phyloP scores from a whole-genome alignment of 2,113 vertebrate species.

The Nycticryphes semicollaris region DNA sequence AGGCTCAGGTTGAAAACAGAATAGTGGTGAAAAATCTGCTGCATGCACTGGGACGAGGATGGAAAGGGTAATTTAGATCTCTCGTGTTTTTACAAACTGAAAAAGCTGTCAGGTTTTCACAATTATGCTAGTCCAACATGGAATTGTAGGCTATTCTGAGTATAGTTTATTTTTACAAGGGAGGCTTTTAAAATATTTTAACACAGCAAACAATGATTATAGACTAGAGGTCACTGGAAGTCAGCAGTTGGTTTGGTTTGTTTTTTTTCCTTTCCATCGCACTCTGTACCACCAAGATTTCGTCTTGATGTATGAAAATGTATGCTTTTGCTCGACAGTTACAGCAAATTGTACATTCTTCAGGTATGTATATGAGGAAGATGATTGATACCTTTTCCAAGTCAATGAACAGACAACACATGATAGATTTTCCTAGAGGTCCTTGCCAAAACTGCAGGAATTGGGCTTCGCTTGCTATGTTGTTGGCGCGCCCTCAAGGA shows the following conservation, averaged over 20 bases:
- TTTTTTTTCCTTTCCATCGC: background rate
- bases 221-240: background rate
- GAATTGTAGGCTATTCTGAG: background rate
- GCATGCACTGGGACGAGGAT: background rate
- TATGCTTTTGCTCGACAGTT: background rate
- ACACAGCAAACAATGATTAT: background rate
- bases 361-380: background rate
- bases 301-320: background rate
- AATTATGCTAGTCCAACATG: background rate
- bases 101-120: conserved; percentile 2
- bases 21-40: background rate
- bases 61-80: background rate
- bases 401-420: conserved; percentile 7
- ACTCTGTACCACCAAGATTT: background rate
- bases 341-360: conserved; percentile 15
- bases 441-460: background rate
- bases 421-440: background rate
- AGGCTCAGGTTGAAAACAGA: conserved; percentile 43
- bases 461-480: background rate
- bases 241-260: background rate
- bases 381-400: conserved; percentile 15
- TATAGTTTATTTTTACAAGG: background rate
- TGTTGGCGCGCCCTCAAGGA: background rate
- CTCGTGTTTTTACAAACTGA: background rate
- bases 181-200: conserved; percentile 3